Base-by-base conservation (phyloP, 2,888 invertebrate genomes). In the Aethes cnicana region DNA sequence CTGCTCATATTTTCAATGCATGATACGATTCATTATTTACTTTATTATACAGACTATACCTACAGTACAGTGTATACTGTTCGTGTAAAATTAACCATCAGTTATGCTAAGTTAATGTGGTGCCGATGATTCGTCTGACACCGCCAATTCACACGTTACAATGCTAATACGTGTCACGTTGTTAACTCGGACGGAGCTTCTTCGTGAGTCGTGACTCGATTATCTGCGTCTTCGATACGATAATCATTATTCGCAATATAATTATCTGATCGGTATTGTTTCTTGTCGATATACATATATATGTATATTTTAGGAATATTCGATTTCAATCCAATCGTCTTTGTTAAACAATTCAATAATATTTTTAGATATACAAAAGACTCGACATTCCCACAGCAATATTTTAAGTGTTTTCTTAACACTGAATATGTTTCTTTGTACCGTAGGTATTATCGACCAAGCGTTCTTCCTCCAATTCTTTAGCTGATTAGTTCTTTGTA, bases 61-160 rank as follows among this genome's bases (percentile, higher is more conserved):
- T n/a, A n/a, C n/a, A n/a, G 8, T 25, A 25, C 8, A 2, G 26
- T 11, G 4, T n/a, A 11, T 26, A 11, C 26, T n/a, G 8, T 21
- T 23, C 21, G 23, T 26, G 9, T 11, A 23, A 6, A 18, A 17
- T 42, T n/a, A n/a, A n/a, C n/a, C 23, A 42, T 17, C 14, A 32
- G 14, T 32, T 48, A 35, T 14, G 16, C 26, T 14, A 18, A 35
- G 42, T 39, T 52, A 39, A 39, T 26, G 39, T 39, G 6, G 11
- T 46, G 32, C 37, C 26, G 41, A 53, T 53, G 43, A 57, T 58
- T 62, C 55, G 44, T 47, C 53, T 37, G 49, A 41, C 65, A 67
- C 69, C 66, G 65, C 67, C 59, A 59, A 67, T 72, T 71, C 62
- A 63, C 70, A 68, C 63, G 62, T 68, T 60, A 39, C 41, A 16